Evolutionary conservation across 2,888 invertebrate species (phyloP), one percentile per base, ranked within the genome.

Genomic region (Pseudoips prasinana): DNA sequence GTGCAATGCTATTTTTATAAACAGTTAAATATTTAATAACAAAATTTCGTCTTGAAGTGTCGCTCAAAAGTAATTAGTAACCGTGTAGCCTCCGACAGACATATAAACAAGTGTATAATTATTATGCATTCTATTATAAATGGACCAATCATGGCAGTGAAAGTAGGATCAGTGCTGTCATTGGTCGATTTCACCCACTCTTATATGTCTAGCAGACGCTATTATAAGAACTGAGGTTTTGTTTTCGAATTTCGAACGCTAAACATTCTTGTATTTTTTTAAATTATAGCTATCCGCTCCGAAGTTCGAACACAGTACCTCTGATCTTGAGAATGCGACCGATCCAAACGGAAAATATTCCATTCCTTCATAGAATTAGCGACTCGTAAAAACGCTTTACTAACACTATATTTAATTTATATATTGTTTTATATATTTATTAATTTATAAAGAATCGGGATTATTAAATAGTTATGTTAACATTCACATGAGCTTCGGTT

Each of bases 101-200:
- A 86, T 85, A 86, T 85, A 81, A 86, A 82, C 80, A 79, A 78
- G 86, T 84, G 84, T 84, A 79, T 74, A 78, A 64, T 59, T 66
- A 73, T 64, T 67, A 75, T 67, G 72, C 49, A 71, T 73, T 75
- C 78, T 86, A 82, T 73, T 56, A 71, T 77, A 86, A 85, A 87
- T 78, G 85, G 87, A 87, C 87, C 87, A 87, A 87, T 84, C 83
- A 87, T 81, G 87, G 85, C 87, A 87, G 86, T 86, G 86, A 85
- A 68, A 58, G 58, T 70, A 58, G 48, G 52, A 71, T 81, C 86
- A 85, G 74, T 86, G 86, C 80, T 76, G 82, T 85, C 84, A 87
- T 86, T 87, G 87, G 87, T 87, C 87, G 63, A 86, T 85, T 87
- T 83, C 70, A 57, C 71, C 63, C 79, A 78, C 73, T 68, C 75